These are phyloP conservation scores for Cremastinae sp. DNA, from an alignment of 2,888 invertebrate species.

Conservation along the genomic window DNA sequence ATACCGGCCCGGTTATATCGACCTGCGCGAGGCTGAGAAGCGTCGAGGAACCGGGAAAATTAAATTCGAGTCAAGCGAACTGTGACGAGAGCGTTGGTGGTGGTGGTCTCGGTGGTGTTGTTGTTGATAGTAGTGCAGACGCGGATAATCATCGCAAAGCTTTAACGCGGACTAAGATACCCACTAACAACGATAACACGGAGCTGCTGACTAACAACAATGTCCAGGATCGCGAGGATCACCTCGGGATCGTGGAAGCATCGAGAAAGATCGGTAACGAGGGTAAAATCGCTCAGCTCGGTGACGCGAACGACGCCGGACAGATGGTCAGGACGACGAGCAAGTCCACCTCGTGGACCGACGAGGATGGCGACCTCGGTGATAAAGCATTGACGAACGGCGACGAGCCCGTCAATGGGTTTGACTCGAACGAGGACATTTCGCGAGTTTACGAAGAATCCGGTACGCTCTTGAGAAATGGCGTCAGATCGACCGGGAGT, in stretches of 20 bases:
- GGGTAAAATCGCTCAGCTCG: not conserved
- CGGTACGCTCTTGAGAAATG: slow-evolving; percentile 67
- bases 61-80: too few species aligned
- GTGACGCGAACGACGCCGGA: not conserved
- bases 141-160: slow-evolving; percentile 56
- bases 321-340: slow-evolving; percentile 18
- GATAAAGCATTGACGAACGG: slow-evolving; percentile 4
- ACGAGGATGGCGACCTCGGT: slow-evolving; percentile 61
- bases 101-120: slow-evolving; percentile 16
- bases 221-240: slow-evolving; percentile 66
- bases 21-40: too few species aligned
- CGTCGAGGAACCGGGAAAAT: too few species aligned
- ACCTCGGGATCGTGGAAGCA: slow-evolving; percentile 44
- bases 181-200: slow-evolving; percentile 75
- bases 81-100: slow-evolving; percentile 17
- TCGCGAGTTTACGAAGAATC: slow-evolving; percentile 65
- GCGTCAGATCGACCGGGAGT: slow-evolving; percentile 74
- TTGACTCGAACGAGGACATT: too few species aligned
- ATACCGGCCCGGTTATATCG: too few species aligned
- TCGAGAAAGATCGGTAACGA: slow-evolving; percentile 9
- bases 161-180: slow-evolving; percentile 71
- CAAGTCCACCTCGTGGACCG: slow-evolving; percentile 49
- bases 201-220: slow-evolving; percentile 74
- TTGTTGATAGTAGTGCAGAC: slow-evolving; percentile 57
- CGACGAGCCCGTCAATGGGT: slow-evolving; percentile 6